These are phyloP conservation scores for Leptonema lineaticorne DNA, from an alignment of 1,140 invertebrate genomes.

Conservation along the genomic window DNA sequence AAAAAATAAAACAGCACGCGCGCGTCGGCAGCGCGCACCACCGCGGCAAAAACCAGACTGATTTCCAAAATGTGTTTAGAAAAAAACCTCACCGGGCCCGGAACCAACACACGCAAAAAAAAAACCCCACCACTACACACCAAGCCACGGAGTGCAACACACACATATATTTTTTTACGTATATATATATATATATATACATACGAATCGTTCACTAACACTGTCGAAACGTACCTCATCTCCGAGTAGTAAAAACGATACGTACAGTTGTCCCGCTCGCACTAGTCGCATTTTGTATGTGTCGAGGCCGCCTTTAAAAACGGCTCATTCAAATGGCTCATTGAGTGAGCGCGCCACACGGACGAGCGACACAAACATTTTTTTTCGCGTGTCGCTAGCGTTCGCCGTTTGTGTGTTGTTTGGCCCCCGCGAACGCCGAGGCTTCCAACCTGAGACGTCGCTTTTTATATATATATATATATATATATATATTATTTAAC, in stretches of 20 bases:
- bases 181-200: no score
- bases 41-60: conserved; percentile 32
- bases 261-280: conserved; percentile 9
- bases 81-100: conserved; percentile 27
- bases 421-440: background rate
- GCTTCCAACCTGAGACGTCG: conserved; percentile 6
- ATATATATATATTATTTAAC: background rate
- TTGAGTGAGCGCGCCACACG: conserved; percentile 26
- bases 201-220: no score
- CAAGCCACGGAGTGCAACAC: background rate
- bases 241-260: background rate
- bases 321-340: conserved; percentile 24
- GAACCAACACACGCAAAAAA: conserved; percentile 25
- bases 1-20: no score
- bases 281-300: background rate
- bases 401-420: background rate
- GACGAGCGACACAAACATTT: conserved; percentile 25
- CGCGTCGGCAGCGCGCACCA: conserved; percentile 16
- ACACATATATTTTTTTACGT: background rate
- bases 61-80: conserved; percentile 33
- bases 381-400: conserved; percentile 19
- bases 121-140: background rate
- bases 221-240: conserved; percentile 9
- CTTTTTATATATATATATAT: conserved; percentile 1
- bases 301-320: background rate